These are phyloP conservation scores for Notothenia coriiceps DNA, from an alignment of 2,113 vertebrate species.

Conservation along the genomic window DNA sequence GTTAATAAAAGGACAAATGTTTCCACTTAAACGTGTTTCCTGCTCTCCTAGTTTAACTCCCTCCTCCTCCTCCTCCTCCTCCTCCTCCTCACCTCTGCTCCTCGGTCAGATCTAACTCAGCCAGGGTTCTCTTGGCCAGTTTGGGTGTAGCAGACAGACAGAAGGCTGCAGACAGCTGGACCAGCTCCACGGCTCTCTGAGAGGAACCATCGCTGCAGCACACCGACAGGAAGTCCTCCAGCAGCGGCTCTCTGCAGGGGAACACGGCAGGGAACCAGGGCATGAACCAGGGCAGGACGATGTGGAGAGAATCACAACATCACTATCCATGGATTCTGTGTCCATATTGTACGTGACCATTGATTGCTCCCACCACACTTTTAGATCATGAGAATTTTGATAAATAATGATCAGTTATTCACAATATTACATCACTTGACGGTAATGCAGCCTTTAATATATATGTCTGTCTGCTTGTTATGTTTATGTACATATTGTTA, in stretches of 20 bases:
- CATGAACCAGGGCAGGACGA: not conserved
- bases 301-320: not conserved
- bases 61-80: too few relatives aligned
- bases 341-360: too few relatives aligned
- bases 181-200: constrained; percentile 85
- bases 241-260: constrained; percentile 80
- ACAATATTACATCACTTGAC: too few relatives aligned
- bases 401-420: too few relatives aligned
- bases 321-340: too few relatives aligned
- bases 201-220: constrained; percentile 68
- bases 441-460: not conserved
- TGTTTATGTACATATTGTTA: not conserved
- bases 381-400: too few relatives aligned
- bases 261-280: not conserved
- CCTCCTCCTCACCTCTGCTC: constrained; percentile 74
- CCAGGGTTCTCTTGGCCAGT: constrained; percentile 73
- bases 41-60: too few relatives aligned
- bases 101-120: constrained; percentile 57
- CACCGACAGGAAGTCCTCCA: constrained; percentile 85
- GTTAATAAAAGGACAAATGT: too few relatives aligned
- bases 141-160: constrained; percentile 79
- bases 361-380: too few relatives aligned
- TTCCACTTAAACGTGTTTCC: too few relatives aligned
- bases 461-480: not conserved
- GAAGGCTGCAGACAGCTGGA: constrained; percentile 87